Conservation (phyloP, 1,140 invertebrate genomes). For the Chrysomallon squamiferum region DNA sequence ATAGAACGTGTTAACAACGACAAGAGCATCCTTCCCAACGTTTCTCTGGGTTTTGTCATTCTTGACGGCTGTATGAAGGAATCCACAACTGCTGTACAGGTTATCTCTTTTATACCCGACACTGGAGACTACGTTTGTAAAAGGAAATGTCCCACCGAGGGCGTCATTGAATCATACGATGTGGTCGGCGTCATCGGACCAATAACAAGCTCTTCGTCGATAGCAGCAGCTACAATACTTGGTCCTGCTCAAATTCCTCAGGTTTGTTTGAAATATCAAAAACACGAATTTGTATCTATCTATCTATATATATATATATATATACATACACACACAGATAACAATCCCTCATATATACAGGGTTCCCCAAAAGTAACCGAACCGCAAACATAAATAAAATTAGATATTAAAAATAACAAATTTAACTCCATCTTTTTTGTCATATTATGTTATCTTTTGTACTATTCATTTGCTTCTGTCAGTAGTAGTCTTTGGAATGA, state of each 20-base stretch:
- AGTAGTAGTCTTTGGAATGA: no score
- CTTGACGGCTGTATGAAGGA: conserved; percentile 79
- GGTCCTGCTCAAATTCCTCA: conserved; percentile 73
- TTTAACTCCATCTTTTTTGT: no score
- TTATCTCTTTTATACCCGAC: conserved; percentile 72
- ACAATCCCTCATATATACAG: no score
- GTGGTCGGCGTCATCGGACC: conserved; percentile 33
- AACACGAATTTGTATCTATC: no score
- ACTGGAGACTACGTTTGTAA: background rate
- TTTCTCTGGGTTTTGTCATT: conserved; percentile 74
- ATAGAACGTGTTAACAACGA: conserved; percentile 75
- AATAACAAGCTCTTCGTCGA: conserved; percentile 68
- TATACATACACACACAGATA: no score
- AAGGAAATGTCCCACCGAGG: background rate
- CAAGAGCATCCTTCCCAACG: conserved; percentile 66
- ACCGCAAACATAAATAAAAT: no score
- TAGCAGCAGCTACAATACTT: conserved; percentile 71
- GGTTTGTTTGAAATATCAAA: no score
- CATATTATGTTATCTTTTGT: no score
- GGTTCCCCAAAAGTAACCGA: no score
- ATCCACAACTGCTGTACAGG: conserved; percentile 78
- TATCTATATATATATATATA: no score
- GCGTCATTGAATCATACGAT: conserved; percentile 18
- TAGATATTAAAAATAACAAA: no score
- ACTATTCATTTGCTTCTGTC: no score